phyloP scores from a whole-genome alignment of 1,140 invertebrate genomes.

The Orchestia grillus region DNA sequence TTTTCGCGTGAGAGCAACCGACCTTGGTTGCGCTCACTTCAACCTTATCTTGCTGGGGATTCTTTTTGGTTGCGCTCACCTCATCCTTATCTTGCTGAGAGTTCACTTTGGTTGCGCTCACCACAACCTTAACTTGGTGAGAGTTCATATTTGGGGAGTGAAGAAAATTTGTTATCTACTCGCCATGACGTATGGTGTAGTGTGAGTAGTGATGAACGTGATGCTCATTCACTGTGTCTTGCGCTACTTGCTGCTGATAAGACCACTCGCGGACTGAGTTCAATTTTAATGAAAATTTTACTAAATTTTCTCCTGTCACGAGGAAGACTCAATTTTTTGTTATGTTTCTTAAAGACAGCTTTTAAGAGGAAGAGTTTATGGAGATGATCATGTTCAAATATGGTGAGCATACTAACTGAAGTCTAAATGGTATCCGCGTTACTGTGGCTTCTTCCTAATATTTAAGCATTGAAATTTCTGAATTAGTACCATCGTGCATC shows the following conservation, averaged over 20 bases:
- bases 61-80: no score
- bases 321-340: not conserved
- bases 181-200: not conserved
- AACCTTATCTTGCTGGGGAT: no score
- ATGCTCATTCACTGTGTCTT: not conserved
- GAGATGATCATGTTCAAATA: not conserved
- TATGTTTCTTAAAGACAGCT: not conserved
- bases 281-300: not conserved
- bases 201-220: not conserved
- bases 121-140: no score
- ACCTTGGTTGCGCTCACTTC: no score
- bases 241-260: not conserved
- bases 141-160: not conserved
- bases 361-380: not conserved
- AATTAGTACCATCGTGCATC: no score
- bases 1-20: no score
- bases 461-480: no score
- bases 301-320: not conserved
- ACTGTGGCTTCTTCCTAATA: no score
- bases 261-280: not conserved
- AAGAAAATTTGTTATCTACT: not conserved
- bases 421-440: not conserved
- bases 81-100: no score
- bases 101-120: no score
- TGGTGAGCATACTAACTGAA: not conserved